These are phyloP conservation scores for Marronus borbonicus DNA, from an alignment of 2,888 invertebrate species.

Conservation along the genomic window DNA sequence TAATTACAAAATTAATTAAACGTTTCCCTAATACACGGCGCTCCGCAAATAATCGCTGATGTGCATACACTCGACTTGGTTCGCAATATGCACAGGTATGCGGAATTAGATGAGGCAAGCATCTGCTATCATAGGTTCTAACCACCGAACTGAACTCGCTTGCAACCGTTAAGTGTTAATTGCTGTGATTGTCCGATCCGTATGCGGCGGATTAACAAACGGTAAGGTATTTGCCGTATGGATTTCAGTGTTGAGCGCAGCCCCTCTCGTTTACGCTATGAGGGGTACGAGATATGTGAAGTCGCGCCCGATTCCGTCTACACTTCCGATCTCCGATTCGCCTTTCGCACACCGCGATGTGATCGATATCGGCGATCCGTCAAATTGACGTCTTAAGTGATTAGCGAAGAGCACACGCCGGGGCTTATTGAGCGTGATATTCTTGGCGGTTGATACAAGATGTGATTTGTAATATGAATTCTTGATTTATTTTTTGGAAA, in stretches of 20 bases:
- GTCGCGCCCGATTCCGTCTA: background rate
- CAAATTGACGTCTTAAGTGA: conserved; percentile 24
- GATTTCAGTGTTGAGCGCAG: conserved; percentile 6
- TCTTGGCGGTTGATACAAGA: no score
- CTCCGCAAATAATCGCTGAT: background rate
- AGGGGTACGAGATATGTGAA: background rate
- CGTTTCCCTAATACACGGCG: background rate
- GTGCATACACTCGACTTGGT: background rate
- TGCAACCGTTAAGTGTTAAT: conserved; percentile 38
- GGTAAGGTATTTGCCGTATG: conserved; percentile 34
- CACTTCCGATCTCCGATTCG: no score
- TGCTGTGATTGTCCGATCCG: conserved; percentile 25
- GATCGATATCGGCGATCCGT: background rate
- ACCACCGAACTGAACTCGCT: conserved; percentile 1
- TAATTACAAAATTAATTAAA: conserved; percentile 21
- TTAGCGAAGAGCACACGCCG: background rate
- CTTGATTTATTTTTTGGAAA: no score
- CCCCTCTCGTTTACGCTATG: background rate
- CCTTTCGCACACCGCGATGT: background rate
- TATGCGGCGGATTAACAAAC: conserved; percentile 11
- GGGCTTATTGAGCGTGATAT: no score
- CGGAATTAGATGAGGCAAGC: conserved; percentile 20
- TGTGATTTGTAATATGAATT: no score
- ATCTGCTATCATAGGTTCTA: background rate
- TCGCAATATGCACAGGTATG: conserved; percentile 23